Evolutionary conservation across 2,113 vertebrate species (phyloP), one percentile per base, ranked within the genome.

Genomic region (Anarhynchus alexandrinus): DNA sequence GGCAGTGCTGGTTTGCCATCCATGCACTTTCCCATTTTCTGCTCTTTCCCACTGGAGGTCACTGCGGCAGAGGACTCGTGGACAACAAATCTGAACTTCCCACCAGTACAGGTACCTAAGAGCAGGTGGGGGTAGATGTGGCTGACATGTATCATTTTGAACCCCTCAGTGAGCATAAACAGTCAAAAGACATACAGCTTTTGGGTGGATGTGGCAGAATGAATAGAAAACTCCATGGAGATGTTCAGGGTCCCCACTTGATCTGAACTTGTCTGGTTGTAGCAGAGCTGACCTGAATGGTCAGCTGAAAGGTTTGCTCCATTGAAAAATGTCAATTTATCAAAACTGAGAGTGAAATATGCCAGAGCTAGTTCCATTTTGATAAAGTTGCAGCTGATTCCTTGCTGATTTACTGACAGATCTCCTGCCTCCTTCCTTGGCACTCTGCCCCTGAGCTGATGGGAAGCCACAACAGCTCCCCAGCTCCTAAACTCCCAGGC

Each of bases 31-130:
- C 57, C 61, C 62, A 18, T 86, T 86, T 94, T 79, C 77, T 95
- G 10, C 26, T 89, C 65, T 57, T 96, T 94, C 86, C 86, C 79
- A 72, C 89, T 79, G 93, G 80, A 96, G 77, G 77, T 96, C 93
- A 94, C 81, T 93, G 88, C 23, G 7, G 71, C 59, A 88, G 93
- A 76, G 73, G 34, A 84, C 14, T 80, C 89, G 77, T n/a, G 65
- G 77, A 58, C 52, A 47, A 3, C 10, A 61, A 23, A 45, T 59
- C 15, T 29, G 32, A 90, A 34, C 11, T 88, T 90, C 64, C 59
- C 42, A 43, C 47, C 52, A 16, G 38, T 30, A n/a, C 12, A 61
- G 57, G n/a, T n/a, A 69, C 18, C 23, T 22, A 54, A 30, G 15
- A 71, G 15, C 10, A 67, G n/a, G 40, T 71, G 13, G n/a, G 34